These are phyloP conservation scores for Pogonomyrmex barbatus DNA, from an alignment of 1,140 invertebrate species.

Conservation along the genomic window DNA sequence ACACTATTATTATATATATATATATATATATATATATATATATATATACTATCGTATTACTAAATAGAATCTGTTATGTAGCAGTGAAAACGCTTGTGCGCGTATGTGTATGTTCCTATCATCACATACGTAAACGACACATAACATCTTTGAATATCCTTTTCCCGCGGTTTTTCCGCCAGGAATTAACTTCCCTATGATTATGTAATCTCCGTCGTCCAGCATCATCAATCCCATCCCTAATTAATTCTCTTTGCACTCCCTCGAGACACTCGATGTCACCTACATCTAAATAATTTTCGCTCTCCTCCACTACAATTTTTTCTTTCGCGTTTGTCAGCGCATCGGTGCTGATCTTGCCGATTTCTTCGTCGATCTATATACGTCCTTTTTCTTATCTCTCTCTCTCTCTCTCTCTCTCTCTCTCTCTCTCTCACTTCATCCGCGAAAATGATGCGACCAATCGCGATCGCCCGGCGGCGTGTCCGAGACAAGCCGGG, in stretches of 20 bases:
- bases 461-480: background rate
- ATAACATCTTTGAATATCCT: constrained; percentile 73
- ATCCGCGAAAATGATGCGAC: constrained; percentile 5
- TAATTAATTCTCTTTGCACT: constrained; percentile 34
- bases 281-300: constrained; percentile 53
- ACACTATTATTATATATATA: too few relatives aligned
- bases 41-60: too few relatives aligned
- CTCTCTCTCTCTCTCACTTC: constrained; percentile 7
- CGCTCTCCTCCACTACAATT: background rate
- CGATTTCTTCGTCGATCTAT: constrained; percentile 32
- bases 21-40: too few relatives aligned
- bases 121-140: constrained; percentile 76
- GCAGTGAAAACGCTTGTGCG: background rate
- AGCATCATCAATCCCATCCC: constrained; percentile 64
- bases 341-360: background rate
- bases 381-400: background rate
- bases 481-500: constrained; percentile 4
- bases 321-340: background rate
- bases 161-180: constrained; percentile 43
- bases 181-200: constrained; percentile 52
- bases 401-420: constrained; percentile 29
- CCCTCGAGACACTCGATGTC: constrained; percentile 64
- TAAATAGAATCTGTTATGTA: too few relatives aligned
- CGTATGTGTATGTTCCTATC: constrained; percentile 70
- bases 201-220: constrained; percentile 68